These are phyloP conservation scores for Sebastolobus alascanus DNA, from an alignment of 2,797 vertebrate genomes.

Conservation along the genomic window DNA sequence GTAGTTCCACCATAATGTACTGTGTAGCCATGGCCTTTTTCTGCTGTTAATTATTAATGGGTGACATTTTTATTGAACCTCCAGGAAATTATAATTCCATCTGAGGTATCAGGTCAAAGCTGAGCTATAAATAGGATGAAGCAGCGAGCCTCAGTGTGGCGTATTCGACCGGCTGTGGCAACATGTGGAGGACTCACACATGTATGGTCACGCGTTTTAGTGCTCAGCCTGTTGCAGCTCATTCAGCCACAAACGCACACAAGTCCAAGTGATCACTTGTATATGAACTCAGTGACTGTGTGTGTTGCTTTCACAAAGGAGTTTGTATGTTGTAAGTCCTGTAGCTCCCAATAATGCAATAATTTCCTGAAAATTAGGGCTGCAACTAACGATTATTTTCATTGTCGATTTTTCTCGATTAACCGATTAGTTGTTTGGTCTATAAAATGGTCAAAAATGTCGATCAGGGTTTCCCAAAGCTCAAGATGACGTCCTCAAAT, in stretches of 20 bases:
- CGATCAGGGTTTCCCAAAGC: too few species aligned
- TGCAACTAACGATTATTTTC: too few species aligned
- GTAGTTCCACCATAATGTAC: neutral
- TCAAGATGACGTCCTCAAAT: too few species aligned
- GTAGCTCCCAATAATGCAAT: too few species aligned
- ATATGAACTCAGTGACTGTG: neutral
- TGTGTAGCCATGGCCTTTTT: neutral
- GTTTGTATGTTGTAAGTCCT: too few species aligned
- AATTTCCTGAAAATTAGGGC: too few species aligned
- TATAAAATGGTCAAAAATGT: too few species aligned
- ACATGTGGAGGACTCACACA: neutral
- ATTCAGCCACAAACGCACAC: neutral
- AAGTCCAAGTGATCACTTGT: neutral
- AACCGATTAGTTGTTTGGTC: too few species aligned
- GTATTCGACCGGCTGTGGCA: too few species aligned
- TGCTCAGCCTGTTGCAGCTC: neutral
- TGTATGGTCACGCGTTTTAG: neutral
- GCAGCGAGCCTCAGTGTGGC: neutral
- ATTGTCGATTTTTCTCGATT: too few species aligned
- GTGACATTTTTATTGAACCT: slow-evolving; percentile 47
- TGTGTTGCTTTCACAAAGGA: neutral
- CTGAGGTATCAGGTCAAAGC: slow-evolving; percentile 56
- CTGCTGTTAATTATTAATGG: slow-evolving; percentile 50
- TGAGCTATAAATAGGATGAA: slow-evolving; percentile 64
- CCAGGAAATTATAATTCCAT: slow-evolving; percentile 62